Percentiles rank a stretch among this genome's conserved stretches.
phyloP scores from a whole-genome alignment of 2,888 invertebrate genomes.

The Brachyptera risi region DNA sequence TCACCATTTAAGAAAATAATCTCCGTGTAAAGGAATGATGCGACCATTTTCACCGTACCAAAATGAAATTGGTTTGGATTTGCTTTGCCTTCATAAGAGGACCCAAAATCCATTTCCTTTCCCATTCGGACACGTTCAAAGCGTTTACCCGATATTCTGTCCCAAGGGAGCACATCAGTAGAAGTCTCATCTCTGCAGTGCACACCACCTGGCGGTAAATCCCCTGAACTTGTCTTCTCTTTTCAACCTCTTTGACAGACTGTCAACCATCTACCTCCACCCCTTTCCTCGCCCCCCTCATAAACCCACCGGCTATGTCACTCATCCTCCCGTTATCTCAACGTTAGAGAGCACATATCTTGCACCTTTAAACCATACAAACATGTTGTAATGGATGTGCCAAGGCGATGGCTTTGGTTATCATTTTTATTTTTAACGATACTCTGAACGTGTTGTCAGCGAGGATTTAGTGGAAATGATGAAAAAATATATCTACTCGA shows the following conservation, averaged over 20 bases:
- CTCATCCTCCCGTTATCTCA: not conserved
- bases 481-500: no score
- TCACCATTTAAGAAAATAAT: not conserved
- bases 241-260: not conserved
- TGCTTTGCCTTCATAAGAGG: constrained; percentile 17
- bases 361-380: no score
- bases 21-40: constrained; percentile 1
- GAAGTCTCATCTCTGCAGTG: not conserved
- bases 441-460: no score
- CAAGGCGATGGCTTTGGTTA: no score
- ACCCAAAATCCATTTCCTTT: constrained; percentile 28
- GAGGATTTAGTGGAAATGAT: no score
- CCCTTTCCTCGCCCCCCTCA: no score
- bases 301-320: no score
- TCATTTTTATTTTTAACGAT: no score
- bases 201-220: not conserved
- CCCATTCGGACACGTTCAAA: constrained; percentile 26
- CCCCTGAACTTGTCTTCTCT: not conserved
- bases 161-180: not conserved
- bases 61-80: constrained; percentile 20
- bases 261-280: no score
- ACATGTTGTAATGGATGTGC: no score
- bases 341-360: no score
- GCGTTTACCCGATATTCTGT: constrained; percentile 27
- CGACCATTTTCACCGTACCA: not conserved